A percentile compares a stretch with the other conserved stretches of the same genome.
Evolutionary conservation across 2,797 vertebrate genomes (phyloP).

Genomic region (Chrosomus eos): DNA sequence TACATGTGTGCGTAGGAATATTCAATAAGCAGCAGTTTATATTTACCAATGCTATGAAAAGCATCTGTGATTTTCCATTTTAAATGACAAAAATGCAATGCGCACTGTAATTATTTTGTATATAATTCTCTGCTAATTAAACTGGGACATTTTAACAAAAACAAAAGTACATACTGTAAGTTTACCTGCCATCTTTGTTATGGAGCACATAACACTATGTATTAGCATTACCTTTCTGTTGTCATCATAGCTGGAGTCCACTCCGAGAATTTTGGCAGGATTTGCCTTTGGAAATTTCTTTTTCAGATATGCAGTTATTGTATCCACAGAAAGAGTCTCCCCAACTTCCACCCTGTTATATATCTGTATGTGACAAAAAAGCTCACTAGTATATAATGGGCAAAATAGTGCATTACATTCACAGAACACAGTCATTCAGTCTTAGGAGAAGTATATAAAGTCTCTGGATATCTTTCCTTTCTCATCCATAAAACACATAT

Average conservation of each 20-base stretch:
- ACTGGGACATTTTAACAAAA: background rate
- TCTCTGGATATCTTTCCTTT: conserved; percentile 53
- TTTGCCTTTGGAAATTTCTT: conserved; percentile 84
- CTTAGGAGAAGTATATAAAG: background rate
- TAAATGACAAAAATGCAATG: background rate
- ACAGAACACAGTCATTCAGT: background rate
- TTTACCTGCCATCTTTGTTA: background rate
- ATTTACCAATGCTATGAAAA: background rate
- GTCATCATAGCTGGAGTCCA: conserved; percentile 84
- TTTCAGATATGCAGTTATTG: conserved; percentile 81
- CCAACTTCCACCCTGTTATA: conserved; percentile 81
- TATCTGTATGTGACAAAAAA: conserved; percentile 77
- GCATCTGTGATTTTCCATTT: background rate
- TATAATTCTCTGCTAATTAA: background rate
- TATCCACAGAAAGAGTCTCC: conserved; percentile 78
- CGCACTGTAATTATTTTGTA: background rate
- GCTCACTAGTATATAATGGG: background rate
- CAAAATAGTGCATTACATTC: conserved; percentile 7
- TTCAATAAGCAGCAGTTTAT: background rate
- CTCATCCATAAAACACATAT: conserved; percentile 59
- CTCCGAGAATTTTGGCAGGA: conserved; percentile 81
- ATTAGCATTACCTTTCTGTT: conserved; percentile 82
- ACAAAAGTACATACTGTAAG: background rate
- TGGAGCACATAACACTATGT: background rate
- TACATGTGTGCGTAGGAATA: background rate